These are phyloP conservation scores for Novumbra hubbsi DNA, from an alignment of 2,797 vertebrate genomes.

Conservation along the genomic window DNA sequence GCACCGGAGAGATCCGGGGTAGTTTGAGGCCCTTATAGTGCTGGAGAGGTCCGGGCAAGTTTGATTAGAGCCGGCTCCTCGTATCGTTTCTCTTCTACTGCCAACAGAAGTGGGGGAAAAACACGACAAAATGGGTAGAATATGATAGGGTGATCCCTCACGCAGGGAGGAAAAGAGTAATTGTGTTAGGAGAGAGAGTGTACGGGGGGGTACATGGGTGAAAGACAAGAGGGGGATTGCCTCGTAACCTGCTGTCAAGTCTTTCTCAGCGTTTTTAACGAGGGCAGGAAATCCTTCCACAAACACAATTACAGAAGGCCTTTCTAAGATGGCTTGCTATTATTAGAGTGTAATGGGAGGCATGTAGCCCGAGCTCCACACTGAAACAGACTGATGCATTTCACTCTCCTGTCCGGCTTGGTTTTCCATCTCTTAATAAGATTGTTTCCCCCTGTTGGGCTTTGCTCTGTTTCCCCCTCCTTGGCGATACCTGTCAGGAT, in stretches of 20 bases:
- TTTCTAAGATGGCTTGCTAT: constrained; percentile 28
- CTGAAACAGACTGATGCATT: constrained; percentile 17
- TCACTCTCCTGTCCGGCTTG: constrained; percentile 9
- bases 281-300: constrained; percentile 38
- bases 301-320: constrained; percentile 33
- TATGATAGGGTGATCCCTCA: constrained; percentile 19
- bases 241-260: constrained; percentile 31
- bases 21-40: constrained; percentile 36
- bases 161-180: constrained; percentile 41
- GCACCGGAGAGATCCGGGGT: no score
- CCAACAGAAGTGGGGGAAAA: constrained; percentile 20
- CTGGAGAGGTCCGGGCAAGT: constrained; percentile 43
- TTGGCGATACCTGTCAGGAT: constrained; percentile 2
- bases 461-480: constrained; percentile 5
- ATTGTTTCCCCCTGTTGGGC: constrained; percentile 6
- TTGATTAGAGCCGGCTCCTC: constrained; percentile 47
- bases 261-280: constrained; percentile 40
- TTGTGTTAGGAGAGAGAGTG: constrained; percentile 38
- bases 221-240: constrained; percentile 13
- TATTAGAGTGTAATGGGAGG: constrained; percentile 30
- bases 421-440: constrained; percentile 25
- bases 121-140: constrained; percentile 42
- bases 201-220: constrained; percentile 33
- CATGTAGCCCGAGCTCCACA: background rate
- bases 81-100: constrained; percentile 44